These are phyloP conservation scores for Melitaea cinxia DNA, from an alignment of 1,140 invertebrate genomes.

Conservation along the genomic window DNA sequence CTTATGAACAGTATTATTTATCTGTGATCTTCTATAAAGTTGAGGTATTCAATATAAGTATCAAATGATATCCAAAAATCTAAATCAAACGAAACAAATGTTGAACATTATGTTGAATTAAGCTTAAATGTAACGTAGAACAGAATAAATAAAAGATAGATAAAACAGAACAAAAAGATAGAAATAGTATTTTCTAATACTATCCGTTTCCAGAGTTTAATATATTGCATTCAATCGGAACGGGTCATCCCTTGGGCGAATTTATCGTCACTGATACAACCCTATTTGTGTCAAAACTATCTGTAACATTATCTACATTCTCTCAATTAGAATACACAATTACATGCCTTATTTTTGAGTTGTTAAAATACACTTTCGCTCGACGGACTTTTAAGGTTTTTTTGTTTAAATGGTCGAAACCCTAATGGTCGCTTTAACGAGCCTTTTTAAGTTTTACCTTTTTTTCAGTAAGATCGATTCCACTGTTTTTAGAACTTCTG, in stretches of 20 bases:
- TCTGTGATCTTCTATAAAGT: no score
- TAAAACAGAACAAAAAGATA: background rate
- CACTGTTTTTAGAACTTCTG: constrained; percentile 44
- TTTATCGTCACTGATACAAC: constrained; percentile 36
- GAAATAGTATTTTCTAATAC: background rate
- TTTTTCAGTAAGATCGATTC: constrained; percentile 33
- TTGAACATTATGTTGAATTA: no score
- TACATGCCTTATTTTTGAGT: constrained; percentile 6
- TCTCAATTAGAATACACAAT: background rate
- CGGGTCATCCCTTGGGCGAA: constrained; percentile 33
- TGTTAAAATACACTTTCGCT: constrained; percentile 9
- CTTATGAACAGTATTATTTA: no score
- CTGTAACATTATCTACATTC: constrained; percentile 11
- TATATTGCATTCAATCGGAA: constrained; percentile 29
- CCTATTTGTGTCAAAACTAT: constrained; percentile 37
- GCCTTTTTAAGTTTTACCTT: constrained; percentile 41
- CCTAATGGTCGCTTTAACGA: constrained; percentile 45
- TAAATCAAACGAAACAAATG: no score
- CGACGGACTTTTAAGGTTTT: constrained; percentile 18
- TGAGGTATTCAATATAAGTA: no score
- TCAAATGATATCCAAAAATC: no score
- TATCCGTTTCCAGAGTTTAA: background rate
- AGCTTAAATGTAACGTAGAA: background rate
- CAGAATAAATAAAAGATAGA: background rate
- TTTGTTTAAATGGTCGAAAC: constrained; percentile 41